Base-by-base conservation (phyloP, 1,140 invertebrate species). In the Teleogryllus occipitalis region DNA sequence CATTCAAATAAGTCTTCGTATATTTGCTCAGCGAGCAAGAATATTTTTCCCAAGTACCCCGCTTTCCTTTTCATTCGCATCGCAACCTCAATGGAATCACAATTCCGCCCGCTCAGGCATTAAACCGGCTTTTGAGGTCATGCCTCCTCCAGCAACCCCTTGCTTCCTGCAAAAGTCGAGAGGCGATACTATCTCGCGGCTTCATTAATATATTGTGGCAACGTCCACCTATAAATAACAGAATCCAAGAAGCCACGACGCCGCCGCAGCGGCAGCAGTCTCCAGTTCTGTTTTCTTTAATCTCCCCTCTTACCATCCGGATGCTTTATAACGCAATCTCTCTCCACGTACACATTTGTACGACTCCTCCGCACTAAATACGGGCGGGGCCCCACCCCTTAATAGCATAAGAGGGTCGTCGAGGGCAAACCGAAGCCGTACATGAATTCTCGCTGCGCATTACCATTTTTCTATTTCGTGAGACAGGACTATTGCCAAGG, bases 281-380 rank as follows among this genome's bases (percentile, higher is more conserved):
- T 65, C 54, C 54, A 65, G 54, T 65, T 65, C 54, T 65, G 54
- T 65, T 65, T 65, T 65, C 54, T 65, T 65, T 65, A 65, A 65
- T 65, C 54, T 65, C 54, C 54, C 54, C 54, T 65, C 54, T 65
- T 18, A 65, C 54, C 3, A 65, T 10, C 54, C 54, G 54, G 18
- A 65, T 65, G 54, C 54, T 65, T 65, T 65, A 65, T 65, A 65
- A 65, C 54, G 54, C 18, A 65, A 65, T 65, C 54, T 65, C 18
- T 65, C 54, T 65, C 10, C 54, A 65, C 54, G 54, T 65, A 65
- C 54, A 65, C 54, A 65, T 65, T 65, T 65, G 54, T 65, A 18
- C 54, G 54, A 65, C 54, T 65, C 54, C 10, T 10, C 18, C 54
- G 54, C 54, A 65, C 54, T 65, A 65, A 65, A 65, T 65, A 65